These are phyloP conservation scores for Apoderus coryli DNA, from an alignment of 2,888 invertebrate genomes.

Conservation along the genomic window DNA sequence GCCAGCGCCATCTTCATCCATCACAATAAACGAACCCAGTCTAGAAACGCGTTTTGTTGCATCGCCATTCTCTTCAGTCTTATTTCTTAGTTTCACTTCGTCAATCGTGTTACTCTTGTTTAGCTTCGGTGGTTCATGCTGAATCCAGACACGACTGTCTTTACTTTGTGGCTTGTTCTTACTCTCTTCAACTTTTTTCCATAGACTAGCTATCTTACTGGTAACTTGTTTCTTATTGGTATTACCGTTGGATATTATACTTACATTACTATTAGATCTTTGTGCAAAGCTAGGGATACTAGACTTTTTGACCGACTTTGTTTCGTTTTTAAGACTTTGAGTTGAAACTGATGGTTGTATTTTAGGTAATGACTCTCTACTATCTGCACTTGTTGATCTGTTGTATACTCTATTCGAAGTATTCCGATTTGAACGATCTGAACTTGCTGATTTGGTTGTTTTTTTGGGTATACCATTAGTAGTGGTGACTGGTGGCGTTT, in stretches of 20 bases:
- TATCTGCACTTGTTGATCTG: constrained; percentile 31
- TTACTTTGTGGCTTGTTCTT: constrained; percentile 40
- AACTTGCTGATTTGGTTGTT: constrained; percentile 24
- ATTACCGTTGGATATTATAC: constrained; percentile 32
- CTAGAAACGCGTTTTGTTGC: constrained; percentile 34
- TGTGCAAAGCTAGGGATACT: constrained; percentile 24
- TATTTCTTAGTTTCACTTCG: constrained; percentile 28
- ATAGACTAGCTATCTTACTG: constrained; percentile 66
- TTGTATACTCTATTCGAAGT: constrained; percentile 21
- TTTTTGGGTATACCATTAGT: constrained; percentile 26
- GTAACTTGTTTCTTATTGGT: constrained; percentile 45
- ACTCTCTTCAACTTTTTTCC: constrained; percentile 62
- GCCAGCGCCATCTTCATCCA: constrained; percentile 30
- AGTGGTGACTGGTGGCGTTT: constrained; percentile 24
- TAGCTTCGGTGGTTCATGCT: constrained; percentile 32
- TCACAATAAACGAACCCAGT: constrained; percentile 36
- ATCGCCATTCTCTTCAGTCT: constrained; percentile 20
- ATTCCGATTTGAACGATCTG: constrained; percentile 22
- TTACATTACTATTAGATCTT: constrained; percentile 45
- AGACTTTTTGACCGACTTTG: constrained; percentile 24
- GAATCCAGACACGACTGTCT: constrained; percentile 30
- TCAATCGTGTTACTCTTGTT: constrained; percentile 53
- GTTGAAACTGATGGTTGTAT: constrained; percentile 40
- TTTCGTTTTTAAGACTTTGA: constrained; percentile 40
- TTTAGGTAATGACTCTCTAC: constrained; percentile 23